phyloP scores from a whole-genome alignment of 2,888 invertebrate genomes.

The Conistra vaccinii region DNA sequence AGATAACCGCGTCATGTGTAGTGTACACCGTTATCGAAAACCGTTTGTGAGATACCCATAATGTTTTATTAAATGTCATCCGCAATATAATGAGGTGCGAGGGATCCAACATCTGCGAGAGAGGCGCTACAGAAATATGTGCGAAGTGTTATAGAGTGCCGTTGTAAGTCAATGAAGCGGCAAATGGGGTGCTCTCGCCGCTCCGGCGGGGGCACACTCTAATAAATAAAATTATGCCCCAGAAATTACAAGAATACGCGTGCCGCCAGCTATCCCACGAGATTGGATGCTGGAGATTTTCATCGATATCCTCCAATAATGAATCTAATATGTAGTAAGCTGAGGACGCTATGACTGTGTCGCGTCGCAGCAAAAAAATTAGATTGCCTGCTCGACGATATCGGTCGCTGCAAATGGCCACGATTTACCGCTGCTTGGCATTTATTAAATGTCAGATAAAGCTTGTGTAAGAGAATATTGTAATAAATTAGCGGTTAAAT shows the following conservation, averaged over 20 bases:
- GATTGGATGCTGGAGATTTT: slow-evolving; percentile 88
- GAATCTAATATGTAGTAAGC: slow-evolving; percentile 88
- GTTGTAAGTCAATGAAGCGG: slow-evolving; percentile 91
- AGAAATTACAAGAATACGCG: slow-evolving; percentile 90
- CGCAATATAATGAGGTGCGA: slow-evolving; percentile 90
- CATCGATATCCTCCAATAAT: slow-evolving; percentile 88
- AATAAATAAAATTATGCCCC: slow-evolving; percentile 91
- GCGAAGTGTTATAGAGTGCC: slow-evolving; percentile 90
- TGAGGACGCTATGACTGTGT: slow-evolving; percentile 74
- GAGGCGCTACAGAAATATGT: slow-evolving; percentile 90
- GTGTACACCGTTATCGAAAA: slow-evolving; percentile 84
- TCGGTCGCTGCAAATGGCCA: slow-evolving; percentile 60
- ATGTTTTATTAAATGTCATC: slow-evolving; percentile 91
- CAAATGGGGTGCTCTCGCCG: slow-evolving; percentile 89
- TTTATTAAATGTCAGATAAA: slow-evolving; percentile 63
- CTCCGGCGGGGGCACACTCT: slow-evolving; percentile 86
- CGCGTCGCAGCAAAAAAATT: slow-evolving; percentile 75
- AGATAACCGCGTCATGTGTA: slow-evolving; percentile 67
- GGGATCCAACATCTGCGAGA: slow-evolving; percentile 85
- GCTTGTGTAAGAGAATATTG: slow-evolving; percentile 61
- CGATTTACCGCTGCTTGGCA: slow-evolving; percentile 62
- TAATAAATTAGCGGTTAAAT: slow-evolving; percentile 63
- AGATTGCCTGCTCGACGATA: slow-evolving; percentile 69
- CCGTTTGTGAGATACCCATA: slow-evolving; percentile 84
- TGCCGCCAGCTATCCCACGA: slow-evolving; percentile 84